Conservation (phyloP, 2,888 invertebrate species). For the Lottia scabra region DNA sequence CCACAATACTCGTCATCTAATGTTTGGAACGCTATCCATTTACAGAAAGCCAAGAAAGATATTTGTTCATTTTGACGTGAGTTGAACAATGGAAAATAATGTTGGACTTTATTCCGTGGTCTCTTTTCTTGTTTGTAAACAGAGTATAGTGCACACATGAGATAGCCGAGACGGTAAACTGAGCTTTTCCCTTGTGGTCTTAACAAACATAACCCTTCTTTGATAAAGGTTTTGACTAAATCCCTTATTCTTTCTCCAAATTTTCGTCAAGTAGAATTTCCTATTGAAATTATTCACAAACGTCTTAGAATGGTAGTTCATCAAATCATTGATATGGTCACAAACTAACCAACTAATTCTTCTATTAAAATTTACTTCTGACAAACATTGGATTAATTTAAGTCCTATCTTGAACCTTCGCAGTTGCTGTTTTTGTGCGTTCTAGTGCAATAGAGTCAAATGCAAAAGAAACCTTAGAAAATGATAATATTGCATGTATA, state of each 20-base stretch:
- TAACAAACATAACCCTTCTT: background rate
- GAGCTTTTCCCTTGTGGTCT: background rate
- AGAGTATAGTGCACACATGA: background rate
- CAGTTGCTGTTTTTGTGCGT: no score
- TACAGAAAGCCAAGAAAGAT: background rate
- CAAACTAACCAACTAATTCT: background rate
- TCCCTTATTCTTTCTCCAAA: background rate
- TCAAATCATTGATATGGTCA: background rate
- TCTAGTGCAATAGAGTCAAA: no score
- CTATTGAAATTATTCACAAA: background rate
- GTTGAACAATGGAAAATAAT: background rate
- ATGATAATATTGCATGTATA: no score
- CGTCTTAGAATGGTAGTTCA: background rate
- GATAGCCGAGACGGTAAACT: background rate
- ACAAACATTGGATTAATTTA: conserved; percentile 4
- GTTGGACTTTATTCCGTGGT: conserved; percentile 12
- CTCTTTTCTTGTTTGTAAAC: conserved; percentile 22
- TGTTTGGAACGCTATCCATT: background rate
- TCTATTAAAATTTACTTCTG: background rate
- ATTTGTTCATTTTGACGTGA: conserved; percentile 14
- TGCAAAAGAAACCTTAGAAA: no score
- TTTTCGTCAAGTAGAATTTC: background rate
- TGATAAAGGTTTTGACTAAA: background rate
- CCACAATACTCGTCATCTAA: background rate
- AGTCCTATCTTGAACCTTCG: no score